phyloP scores from a whole-genome alignment of 1,140 invertebrate genomes.

The Myzus persicae region DNA sequence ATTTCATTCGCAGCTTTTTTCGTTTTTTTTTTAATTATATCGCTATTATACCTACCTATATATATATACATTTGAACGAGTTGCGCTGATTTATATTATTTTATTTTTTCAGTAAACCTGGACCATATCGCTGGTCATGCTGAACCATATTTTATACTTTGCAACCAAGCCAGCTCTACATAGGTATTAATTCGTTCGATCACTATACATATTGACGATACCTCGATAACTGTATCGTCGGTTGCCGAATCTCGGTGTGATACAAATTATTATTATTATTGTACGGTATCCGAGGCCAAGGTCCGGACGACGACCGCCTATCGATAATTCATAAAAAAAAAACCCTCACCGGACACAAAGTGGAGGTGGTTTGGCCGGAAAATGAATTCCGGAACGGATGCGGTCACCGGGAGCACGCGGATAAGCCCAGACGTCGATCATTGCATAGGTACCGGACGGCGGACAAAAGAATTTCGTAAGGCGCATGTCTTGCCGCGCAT shows the following conservation, averaged over 20 bases:
- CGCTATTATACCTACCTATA: too few species aligned
- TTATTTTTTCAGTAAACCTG: too few species aligned
- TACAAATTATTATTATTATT: too few species aligned
- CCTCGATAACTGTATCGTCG: too few species aligned
- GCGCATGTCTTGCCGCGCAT: neutral
- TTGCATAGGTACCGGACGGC: neutral
- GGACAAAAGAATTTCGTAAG: neutral
- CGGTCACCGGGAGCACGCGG: neutral
- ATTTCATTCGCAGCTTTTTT: neutral
- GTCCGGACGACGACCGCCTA: too few species aligned
- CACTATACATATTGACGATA: too few species aligned
- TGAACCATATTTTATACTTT: too few species aligned
- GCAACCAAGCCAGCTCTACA: too few species aligned
- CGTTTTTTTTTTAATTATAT: neutral
- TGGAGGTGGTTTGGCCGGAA: neutral
- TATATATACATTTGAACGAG: too few species aligned
- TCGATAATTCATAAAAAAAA: neutral
- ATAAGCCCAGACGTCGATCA: neutral
- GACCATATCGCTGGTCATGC: too few species aligned
- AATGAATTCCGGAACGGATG: neutral
- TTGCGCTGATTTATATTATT: too few species aligned
- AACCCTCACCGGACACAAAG: neutral
- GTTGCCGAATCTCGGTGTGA: neutral
- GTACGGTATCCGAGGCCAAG: neutral
- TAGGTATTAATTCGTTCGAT: too few species aligned